Base-by-base conservation (phyloP, 2,113 vertebrate species). In the Tenebrosternarchus preto region DNA sequence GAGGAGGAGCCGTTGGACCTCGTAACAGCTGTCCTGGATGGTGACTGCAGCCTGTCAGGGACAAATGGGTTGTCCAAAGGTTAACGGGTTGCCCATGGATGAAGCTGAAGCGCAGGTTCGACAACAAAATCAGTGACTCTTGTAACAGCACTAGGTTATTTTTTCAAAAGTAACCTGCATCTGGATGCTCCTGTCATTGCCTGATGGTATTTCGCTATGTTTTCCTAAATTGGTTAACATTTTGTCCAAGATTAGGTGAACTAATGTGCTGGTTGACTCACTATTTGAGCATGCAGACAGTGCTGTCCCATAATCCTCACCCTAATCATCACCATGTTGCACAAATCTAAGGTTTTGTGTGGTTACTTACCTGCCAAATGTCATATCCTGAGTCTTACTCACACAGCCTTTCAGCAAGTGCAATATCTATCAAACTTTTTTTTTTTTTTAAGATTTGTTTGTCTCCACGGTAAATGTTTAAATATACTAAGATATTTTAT, bases 1-100 rank as follows among this genome's bases (percentile, higher is more conserved):
- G 83, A 36, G 74, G 5, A 0, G 85, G 61, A 96, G 89, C 82
- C 83, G 93, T 61, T 96, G 93, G 81, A 99, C 90, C 77, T 96
- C 95, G 4, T 90, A 94, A 87, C 92, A 95, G 89, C 95, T 98
- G 79, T 98, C 95, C 89, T 98, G 98, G 76, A 98, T 94, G 85
- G 93, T 89, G 86, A 98, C 87, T 0, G 93, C 91, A 0, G 96
- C 98, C 98, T 99, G 29, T 19, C 74, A 20, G 56, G 7, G 69
- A 2, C 73, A 15, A 8, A 16, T 33, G 19, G 68, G 22, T 53
- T 12, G 53, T 20, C 16, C 12, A 12, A 20, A 22, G 22, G 29
- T 17, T 29, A 8, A 16, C 39, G 19, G 68, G 22, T 53, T 12
- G 53, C 15, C 16, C 12, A 12, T 50, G 43, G 43, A 15, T 50